Percentiles rank a stretch among this genome's conserved stretches.
phyloP scores from a whole-genome alignment of 2,113 vertebrate species.

The Spizaetus ornatus region DNA sequence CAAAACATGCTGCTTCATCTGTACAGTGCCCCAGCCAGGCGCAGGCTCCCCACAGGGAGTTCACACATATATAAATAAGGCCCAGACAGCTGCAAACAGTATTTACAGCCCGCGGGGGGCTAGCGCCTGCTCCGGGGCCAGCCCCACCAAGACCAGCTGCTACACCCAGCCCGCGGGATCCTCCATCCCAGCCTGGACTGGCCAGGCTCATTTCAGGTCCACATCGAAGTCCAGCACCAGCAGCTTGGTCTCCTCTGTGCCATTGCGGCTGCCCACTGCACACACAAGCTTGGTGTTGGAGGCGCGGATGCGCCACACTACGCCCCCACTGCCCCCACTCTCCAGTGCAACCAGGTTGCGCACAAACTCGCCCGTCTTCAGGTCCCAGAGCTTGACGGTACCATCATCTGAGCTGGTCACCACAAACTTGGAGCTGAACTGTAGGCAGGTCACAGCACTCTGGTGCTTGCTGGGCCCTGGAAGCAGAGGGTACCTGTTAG shows the following conservation, averaged over 20 bases:
- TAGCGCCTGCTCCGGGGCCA: not conserved
- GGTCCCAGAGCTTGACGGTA: constrained; percentile 69
- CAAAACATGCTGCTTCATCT: constrained; percentile 7
- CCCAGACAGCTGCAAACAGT: not conserved
- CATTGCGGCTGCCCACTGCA: constrained; percentile 64
- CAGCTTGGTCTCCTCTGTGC: constrained; percentile 70
- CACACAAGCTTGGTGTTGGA: constrained; percentile 68
- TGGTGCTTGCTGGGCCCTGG: constrained; percentile 71
- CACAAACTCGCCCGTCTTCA: constrained; percentile 67
- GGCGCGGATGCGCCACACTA: constrained; percentile 64
- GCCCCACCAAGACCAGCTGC: not conserved
- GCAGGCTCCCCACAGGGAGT: not conserved
- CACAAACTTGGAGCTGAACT: constrained; percentile 73
- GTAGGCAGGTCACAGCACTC: constrained; percentile 68
- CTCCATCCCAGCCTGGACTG: not conserved
- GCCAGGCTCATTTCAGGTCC: constrained; percentile 57
- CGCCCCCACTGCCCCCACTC: constrained; percentile 57
- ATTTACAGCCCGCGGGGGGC: not conserved
- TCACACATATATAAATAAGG: not conserved
- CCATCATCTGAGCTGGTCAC: constrained; percentile 65
- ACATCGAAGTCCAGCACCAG: constrained; percentile 69
- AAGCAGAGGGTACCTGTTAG: not conserved
- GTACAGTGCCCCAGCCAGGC: not conserved
- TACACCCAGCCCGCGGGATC: not conserved
- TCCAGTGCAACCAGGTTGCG: constrained; percentile 66